Evolutionary conservation across 2,113 vertebrate genomes (phyloP).

Genomic region (Maccullochella peelii): DNA sequence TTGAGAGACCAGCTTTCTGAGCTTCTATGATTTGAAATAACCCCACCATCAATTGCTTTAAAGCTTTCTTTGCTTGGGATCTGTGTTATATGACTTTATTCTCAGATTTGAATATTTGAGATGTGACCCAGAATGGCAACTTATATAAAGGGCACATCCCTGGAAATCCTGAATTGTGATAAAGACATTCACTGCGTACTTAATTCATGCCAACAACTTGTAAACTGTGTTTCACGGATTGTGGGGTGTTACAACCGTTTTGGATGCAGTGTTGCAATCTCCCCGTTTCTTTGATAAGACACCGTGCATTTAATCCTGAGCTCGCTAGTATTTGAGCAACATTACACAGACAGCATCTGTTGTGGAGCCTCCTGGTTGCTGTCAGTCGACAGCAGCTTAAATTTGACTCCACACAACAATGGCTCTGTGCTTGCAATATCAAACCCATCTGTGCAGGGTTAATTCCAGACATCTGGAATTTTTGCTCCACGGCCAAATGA

Average conservation of each 20-base stretch:
- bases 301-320: constrained; percentile 15
- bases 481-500: constrained; percentile 58
- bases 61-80: neutral
- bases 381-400: constrained; percentile 65
- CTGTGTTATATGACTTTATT: neutral
- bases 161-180: neutral
- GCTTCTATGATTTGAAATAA: constrained; percentile 5
- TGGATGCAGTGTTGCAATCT: constrained; percentile 9
- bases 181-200: neutral
- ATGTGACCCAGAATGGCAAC: neutral
- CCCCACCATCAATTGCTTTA: constrained; percentile 15
- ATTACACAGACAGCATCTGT: constrained; percentile 48
- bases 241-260: neutral
- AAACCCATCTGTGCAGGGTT: constrained; percentile 69
- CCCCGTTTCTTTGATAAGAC: constrained; percentile 6
- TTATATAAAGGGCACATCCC: neutral
- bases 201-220: constrained; percentile 4
- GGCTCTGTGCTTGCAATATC: constrained; percentile 52
- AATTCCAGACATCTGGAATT: constrained; percentile 74
- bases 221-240: constrained; percentile 1
- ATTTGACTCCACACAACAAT: constrained; percentile 58
- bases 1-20: neutral
- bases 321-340: constrained; percentile 28
- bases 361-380: constrained; percentile 46
- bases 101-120: neutral